phyloP scores from a whole-genome alignment of 2,113 vertebrate genomes.

The Thomomys bottae region DNA sequence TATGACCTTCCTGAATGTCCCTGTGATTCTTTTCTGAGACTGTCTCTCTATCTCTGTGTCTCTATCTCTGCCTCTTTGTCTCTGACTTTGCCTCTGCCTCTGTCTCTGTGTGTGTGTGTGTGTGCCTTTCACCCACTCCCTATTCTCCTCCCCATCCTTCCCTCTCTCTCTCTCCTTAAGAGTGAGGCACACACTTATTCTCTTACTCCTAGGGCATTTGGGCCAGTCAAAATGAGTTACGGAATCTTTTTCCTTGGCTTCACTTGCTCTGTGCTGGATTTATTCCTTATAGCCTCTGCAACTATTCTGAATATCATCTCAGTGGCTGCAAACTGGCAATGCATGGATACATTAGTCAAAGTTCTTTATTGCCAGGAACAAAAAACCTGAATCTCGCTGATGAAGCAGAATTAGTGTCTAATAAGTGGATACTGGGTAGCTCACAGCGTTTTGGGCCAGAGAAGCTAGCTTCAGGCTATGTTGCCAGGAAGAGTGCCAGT shows the following conservation, averaged over 20 bases:
- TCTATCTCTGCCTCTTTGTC: too few relatives aligned
- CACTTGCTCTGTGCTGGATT: not conserved
- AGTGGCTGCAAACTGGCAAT: not conserved
- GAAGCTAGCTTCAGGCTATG: not conserved
- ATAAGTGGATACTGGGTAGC: not conserved
- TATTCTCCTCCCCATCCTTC: not conserved
- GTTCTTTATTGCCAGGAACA: conserved; percentile 7
- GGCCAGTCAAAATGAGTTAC: not conserved
- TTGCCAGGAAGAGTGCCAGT: conserved; percentile 1
- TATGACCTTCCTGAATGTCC: not conserved
- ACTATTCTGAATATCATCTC: not conserved
- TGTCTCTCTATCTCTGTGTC: too few relatives aligned
- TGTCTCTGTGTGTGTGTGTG: too few relatives aligned
- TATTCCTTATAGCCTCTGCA: not conserved
- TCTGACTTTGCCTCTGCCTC: too few relatives aligned
- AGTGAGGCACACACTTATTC: rapidly evolving
- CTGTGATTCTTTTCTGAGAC: not conserved
- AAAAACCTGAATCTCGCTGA: not conserved
- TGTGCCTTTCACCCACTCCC: too few relatives aligned
- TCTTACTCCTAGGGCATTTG: not conserved
- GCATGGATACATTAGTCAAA: not conserved
- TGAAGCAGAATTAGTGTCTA: conserved; percentile 28
- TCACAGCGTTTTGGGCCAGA: conserved; percentile 1
- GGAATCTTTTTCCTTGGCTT: not conserved
- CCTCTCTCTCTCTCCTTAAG: not conserved